Conservation (phyloP, 2,888 invertebrate species). For the Carcina quercana region DNA sequence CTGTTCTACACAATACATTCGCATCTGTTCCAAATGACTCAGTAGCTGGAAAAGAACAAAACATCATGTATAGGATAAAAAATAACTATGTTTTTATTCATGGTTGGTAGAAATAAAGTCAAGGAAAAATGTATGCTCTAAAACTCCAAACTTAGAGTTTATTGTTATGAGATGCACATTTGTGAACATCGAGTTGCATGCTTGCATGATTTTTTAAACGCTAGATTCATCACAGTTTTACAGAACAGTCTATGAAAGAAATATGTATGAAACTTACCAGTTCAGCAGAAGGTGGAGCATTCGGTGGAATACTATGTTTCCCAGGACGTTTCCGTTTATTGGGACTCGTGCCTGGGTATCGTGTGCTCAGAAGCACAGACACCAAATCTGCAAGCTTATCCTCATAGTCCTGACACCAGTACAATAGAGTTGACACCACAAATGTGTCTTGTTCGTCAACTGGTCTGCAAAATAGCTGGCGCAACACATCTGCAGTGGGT, state of each 20-base stretch:
- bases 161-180: no score
- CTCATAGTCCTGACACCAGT: conserved; percentile 95
- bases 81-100: no score
- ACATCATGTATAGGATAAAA: background rate
- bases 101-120: no score
- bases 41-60: conserved; percentile 76
- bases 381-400: conserved; percentile 90
- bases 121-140: no score
- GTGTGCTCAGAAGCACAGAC: conserved; percentile 83
- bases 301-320: conserved; percentile 80
- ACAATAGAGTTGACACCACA: conserved; percentile 92
- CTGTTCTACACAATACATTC: conserved; percentile 80
- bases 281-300: conserved; percentile 85
- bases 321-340: conserved; percentile 91
- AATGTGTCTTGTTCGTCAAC: conserved; percentile 88
- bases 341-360: conserved; percentile 91
- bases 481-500: conserved; percentile 89
- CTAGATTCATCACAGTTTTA: no score
- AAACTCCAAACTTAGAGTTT: no score
- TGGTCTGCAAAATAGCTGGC: conserved; percentile 86
- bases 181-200: no score
- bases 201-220: no score
- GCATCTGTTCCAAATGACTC: conserved; percentile 93
- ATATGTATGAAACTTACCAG: conserved; percentile 75
- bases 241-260: background rate